Base-by-base conservation (phyloP, 2,113 vertebrate species). In the Macrotis lagotis region DNA sequence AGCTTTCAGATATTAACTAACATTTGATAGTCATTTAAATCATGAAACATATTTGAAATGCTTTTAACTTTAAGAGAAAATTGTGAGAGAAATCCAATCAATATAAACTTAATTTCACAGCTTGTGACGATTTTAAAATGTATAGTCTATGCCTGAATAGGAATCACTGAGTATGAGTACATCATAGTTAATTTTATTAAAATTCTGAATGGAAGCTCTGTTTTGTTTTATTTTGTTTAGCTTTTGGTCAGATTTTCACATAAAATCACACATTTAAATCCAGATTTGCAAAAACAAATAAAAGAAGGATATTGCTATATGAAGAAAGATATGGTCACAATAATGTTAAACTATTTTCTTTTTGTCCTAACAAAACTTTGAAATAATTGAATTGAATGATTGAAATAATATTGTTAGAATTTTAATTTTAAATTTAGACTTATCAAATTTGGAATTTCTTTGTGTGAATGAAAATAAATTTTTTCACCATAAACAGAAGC, bases 1-100 rank as follows among this genome's bases (percentile, higher is more conserved):
- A 95, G 52, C 25, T 91, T 89, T 2, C 50, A 92, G 74, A 89
- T 95, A 93, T 89, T 92, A 96, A 52, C 51, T 96, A 48, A 24
- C 37, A 92, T 2, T 48, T 90, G 0, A 8, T 0, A 93, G 96
- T 95, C 91, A 88, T 28, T 95, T 51, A 95, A 11, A 37, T 95
- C 8, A 90, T 5, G 52, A 25, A 74, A 74, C 16, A 94, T n/a
- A 93, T 89, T 14, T 91, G 74, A 74, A 92, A n/a, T 47, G 89
- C 51, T 88, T 49, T 88, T 95, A 55, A 94, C 94, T 88, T 92
- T 90, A 74, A 94, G 48, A 3, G 16, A 90, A 55, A 88, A 90
- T 89, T 16, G 50, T 25, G 74, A 92, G 59, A 88, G 48, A 93
- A 31, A 96, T 90, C 74, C 26, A 89, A 91, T 25, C 51, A 93